Percentiles rank a stretch among this genome's conserved stretches.
Conservation (phyloP, 2,888 invertebrate species). For the Teleiodes luculella region DNA sequence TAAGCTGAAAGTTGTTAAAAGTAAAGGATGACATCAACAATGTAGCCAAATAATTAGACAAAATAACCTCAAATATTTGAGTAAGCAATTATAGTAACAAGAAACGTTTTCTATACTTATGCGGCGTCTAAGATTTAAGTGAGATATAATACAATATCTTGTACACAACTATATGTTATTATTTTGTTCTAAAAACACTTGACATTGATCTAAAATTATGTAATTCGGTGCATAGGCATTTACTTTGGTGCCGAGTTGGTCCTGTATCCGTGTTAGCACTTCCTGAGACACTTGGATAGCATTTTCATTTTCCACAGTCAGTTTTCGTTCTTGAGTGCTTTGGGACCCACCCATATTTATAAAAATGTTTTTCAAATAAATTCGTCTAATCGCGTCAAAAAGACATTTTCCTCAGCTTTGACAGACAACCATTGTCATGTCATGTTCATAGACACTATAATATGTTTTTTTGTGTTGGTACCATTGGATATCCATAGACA, state of each 20-base stretch:
- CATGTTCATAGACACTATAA: not conserved
- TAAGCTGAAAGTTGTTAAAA: not conserved
- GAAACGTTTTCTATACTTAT: not conserved
- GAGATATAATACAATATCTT: not conserved
- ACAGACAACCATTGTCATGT: too few relatives aligned
- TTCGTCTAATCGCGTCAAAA: conserved; percentile 68
- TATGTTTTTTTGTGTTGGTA: not conserved
- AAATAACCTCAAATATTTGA: conserved; percentile 3
- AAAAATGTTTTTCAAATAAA: conserved; percentile 52
- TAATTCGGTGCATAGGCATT: conserved; percentile 57
- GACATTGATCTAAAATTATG: conserved; percentile 74
- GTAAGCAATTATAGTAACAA: not conserved
- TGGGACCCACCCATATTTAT: conserved; percentile 78
- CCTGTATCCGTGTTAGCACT: conserved; percentile 69
- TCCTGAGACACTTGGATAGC: conserved; percentile 73
- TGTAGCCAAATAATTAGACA: not conserved
- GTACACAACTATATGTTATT: conserved; percentile 18
- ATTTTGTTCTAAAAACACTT: conserved; percentile 47
- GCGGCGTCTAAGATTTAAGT: not conserved
- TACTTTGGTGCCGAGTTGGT: conserved; percentile 64
- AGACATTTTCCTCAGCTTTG: conserved; percentile 48
- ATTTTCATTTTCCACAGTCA: conserved; percentile 72
- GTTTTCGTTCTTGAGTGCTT: conserved; percentile 66
- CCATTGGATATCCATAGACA: not conserved
- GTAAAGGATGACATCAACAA: not conserved